A percentile compares a stretch with the other conserved stretches of the same genome.
Conservation (phyloP, 2,113 vertebrate genomes). For the Lethenteron camtschaticum region DNA sequence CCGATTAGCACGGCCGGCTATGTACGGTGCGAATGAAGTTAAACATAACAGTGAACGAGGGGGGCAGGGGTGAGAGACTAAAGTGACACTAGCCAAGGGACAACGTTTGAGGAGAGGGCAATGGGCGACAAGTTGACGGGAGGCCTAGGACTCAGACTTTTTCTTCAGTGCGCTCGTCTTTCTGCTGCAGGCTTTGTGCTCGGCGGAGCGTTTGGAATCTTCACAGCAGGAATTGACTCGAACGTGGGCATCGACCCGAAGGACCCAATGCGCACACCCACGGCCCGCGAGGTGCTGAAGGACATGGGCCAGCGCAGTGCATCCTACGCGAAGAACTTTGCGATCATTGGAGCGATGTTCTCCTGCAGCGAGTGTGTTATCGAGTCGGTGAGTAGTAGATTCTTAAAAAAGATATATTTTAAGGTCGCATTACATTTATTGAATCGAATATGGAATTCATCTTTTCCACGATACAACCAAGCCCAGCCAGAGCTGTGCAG, state of each 20-base stretch:
- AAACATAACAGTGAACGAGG: too few relatives aligned
- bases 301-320: conserved; percentile 94
- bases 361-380: conserved; percentile 88
- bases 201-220: conserved; percentile 79
- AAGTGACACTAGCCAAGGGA: too few relatives aligned
- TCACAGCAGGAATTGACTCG: conserved; percentile 85
- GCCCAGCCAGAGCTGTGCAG: too few relatives aligned
- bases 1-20: too few relatives aligned
- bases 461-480: too few relatives aligned
- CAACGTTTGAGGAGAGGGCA: too few relatives aligned
- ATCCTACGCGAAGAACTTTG: conserved; percentile 94
- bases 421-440: too few relatives aligned
- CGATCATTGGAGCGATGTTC: conserved; percentile 90
- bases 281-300: conserved; percentile 70
- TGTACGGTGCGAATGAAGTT: too few relatives aligned
- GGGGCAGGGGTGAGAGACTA: too few relatives aligned
- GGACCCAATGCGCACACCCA: conserved; percentile 64
- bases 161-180: background rate
- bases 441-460: too few relatives aligned
- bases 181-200: conserved; percentile 52
- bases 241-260: conserved; percentile 90
- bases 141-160: accelerated
- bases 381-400: conserved; percentile 50
- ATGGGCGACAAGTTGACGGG: background rate
- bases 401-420: background rate